Evolutionary conservation across 2,888 invertebrate genomes (phyloP).

Genomic region (Belgica antarctica): DNA sequence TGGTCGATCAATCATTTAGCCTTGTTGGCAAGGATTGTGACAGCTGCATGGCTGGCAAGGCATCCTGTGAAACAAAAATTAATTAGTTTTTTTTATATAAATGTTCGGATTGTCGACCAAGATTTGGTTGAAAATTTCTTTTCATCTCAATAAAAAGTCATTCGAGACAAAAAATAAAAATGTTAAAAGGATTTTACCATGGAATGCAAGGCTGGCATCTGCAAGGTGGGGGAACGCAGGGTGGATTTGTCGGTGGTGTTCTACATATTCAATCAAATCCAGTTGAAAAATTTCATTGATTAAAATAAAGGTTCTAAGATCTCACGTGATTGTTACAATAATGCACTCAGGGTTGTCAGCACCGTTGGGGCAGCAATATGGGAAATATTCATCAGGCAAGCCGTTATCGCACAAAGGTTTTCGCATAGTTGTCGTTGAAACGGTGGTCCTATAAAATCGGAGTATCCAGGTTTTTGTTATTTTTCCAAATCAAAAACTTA

Average conservation of each 20-base stretch:
- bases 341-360: background rate
- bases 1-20: no score
- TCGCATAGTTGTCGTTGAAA: background rate
- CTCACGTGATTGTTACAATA: background rate
- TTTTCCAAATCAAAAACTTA: background rate
- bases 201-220: slow-evolving; percentile 1
- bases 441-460: no score
- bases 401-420: background rate
- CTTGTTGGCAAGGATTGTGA: background rate
- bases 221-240: background rate
- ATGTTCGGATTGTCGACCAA: no score
- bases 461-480: background rate
- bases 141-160: no score
- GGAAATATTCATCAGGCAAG: background rate
- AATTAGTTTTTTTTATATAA: no score
- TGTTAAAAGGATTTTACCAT: slow-evolving; percentile 9
- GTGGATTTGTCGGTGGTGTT: no score
- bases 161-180: no score
- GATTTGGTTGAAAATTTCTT: no score
- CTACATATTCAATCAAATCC: background rate
- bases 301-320: background rate
- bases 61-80: background rate
- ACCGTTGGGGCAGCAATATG: background rate
- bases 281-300: background rate
- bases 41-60: background rate